phyloP scores from a whole-genome alignment of 2,888 invertebrate genomes.

The Willowsia nigromaculata region DNA sequence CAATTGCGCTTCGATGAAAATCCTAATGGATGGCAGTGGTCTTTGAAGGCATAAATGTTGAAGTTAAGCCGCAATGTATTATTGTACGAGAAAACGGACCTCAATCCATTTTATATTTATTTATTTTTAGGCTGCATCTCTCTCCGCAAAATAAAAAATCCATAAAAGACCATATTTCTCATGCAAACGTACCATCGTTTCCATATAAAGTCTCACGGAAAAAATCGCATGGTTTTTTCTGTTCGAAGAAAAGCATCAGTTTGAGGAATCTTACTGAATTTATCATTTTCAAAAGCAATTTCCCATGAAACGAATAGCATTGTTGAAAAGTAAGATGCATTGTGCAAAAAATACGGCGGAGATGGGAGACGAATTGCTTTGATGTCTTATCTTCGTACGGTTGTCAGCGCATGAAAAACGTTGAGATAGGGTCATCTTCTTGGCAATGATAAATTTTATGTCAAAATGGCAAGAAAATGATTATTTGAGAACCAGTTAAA shows the following conservation, averaged over 20 bases:
- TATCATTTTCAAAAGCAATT: conserved; percentile 47
- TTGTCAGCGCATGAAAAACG: neutral
- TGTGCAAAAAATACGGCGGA: neutral
- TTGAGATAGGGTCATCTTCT: conserved; percentile 13
- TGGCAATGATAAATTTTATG: conserved; percentile 50
- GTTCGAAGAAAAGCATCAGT: neutral
- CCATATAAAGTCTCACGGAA: neutral
- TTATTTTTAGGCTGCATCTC: neutral
- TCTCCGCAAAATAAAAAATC: conserved; percentile 8
- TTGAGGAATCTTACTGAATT: neutral
- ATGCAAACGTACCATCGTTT: too few species aligned
- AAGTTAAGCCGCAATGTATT: neutral
- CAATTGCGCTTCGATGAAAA: neutral
- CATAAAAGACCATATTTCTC: conserved; percentile 22
- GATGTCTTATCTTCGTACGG: neutral
- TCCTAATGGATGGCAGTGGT: neutral
- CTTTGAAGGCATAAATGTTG: neutral
- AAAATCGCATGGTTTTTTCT: neutral
- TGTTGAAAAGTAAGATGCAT: neutral
- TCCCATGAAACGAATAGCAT: conserved; percentile 15
- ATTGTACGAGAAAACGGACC: neutral
- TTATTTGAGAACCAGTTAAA: conserved; percentile 38
- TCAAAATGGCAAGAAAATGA: conserved; percentile 21
- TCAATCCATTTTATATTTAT: neutral
- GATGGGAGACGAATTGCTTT: neutral